Evolutionary conservation across 2,113 vertebrate species (phyloP), one percentile per base, ranked within the genome.

Genomic region (Symphodus melops): DNA sequence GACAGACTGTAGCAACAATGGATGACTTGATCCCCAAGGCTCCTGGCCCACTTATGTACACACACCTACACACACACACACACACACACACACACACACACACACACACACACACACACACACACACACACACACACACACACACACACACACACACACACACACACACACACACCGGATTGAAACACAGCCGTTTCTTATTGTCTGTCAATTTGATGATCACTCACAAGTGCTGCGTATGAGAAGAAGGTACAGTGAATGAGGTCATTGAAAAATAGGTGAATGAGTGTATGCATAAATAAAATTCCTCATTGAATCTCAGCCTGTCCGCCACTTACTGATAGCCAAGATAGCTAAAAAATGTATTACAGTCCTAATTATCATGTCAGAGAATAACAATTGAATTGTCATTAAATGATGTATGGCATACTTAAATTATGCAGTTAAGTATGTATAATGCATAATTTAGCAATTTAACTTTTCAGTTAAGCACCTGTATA

Each of bases 21-120:
- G 88, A 89, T 33, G 77, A 82, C 80, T 88, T 75, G 82, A 91
- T 88, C 85, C 90, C 86, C 91, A 77, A 86, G 77, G 79, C 90
- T 89, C 82, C 73, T 90, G 90, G 83, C 86, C 91, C 88, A 92
- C 84, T 89, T 92, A 74, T 61, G 76, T 73, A 87, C 53, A 10
- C 62, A 55, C 76, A 37, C 71, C 33, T 64, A 62, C 75, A 62
- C 28, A 51, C 56, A 57, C 63, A 52, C 72, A 69, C 69, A 68
- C 60, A 57, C 60, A 33, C 61, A 56, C 78, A 77, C 73, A 62
- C 53, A 54, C n/a, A 53, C 44, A 42, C 21, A 63, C 78, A 68
- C 60, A 57, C 60, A 23, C 61, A 56, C 78, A 77, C 73, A 62
- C 53, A 54, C n/a, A 53, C 44, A 42, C 21, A 66, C 75, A 87